Percentiles rank a stretch among this genome's conserved stretches.
These are phyloP conservation scores for Chironomus tentans DNA, from an alignment of 2,888 invertebrate genomes.

Conservation along the genomic window DNA sequence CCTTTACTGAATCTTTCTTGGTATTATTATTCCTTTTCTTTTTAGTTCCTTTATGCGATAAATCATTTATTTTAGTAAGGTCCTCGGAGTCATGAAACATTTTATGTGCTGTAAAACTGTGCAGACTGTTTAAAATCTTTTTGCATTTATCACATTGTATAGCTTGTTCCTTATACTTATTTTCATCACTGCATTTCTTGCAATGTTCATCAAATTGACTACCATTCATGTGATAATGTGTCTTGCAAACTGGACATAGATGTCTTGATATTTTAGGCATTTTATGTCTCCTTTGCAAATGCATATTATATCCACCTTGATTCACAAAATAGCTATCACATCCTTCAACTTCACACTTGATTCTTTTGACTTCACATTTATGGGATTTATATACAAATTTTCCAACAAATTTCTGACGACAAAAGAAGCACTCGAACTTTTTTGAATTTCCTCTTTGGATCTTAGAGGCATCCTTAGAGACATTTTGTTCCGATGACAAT, in stretches of 20 bases:
- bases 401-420: conserved; percentile 3
- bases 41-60: too few relatives aligned
- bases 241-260: neutral
- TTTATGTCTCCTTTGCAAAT: neutral
- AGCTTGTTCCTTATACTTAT: neutral
- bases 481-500: too few relatives aligned
- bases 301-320: neutral
- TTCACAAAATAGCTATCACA: neutral
- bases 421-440: neutral
- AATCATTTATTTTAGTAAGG: neutral
- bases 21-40: too few relatives aligned
- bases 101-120: conserved; percentile 11
- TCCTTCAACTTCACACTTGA: neutral
- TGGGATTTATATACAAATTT: neutral
- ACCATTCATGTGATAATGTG: neutral
- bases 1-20: neutral
- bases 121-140: neutral
- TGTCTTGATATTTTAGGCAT: neutral
- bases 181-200: neutral
- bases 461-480: too few relatives aligned
- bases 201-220: neutral
- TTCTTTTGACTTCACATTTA: neutral
- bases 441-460: too few relatives aligned
- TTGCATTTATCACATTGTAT: conserved; percentile 14
- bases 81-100: neutral